Conservation (phyloP, 2,797 vertebrate genomes). For the Artibeus lituratus region DNA sequence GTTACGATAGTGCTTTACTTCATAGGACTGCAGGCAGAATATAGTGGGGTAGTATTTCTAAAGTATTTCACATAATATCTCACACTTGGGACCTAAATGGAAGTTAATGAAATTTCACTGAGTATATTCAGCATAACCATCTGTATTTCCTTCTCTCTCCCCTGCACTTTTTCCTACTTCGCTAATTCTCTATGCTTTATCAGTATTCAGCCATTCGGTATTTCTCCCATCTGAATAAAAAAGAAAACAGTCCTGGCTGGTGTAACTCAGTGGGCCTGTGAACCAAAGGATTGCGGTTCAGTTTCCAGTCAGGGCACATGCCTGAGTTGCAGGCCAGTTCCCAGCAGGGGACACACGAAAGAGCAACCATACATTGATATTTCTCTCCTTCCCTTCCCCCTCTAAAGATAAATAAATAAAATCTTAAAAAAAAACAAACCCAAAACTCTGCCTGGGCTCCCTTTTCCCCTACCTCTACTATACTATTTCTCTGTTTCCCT, state of each 20-base stretch:
- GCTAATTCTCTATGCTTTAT: not conserved
- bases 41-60: not conserved
- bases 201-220: not conserved
- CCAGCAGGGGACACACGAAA: too few relatives aligned
- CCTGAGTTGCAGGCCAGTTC: too few relatives aligned
- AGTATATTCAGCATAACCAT: not conserved
- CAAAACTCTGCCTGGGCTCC: not conserved
- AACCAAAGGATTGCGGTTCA: too few relatives aligned
- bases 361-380: too few relatives aligned
- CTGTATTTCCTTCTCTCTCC: not conserved
- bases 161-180: not conserved
- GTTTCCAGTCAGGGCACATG: too few relatives aligned
- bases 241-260: too few relatives aligned
- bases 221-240: not conserved
- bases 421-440: too few relatives aligned
- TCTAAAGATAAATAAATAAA: too few relatives aligned
- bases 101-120: not conserved
- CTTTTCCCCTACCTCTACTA: not conserved
- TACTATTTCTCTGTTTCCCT: not conserved
- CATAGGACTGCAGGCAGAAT: not conserved
- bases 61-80: not conserved
- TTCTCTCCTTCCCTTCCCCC: too few relatives aligned
- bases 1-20: not conserved
- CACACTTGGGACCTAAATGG: not conserved
- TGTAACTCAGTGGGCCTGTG: too few relatives aligned